Conservation (phyloP, 2,888 invertebrate genomes). For the Drosophila cracens region DNA sequence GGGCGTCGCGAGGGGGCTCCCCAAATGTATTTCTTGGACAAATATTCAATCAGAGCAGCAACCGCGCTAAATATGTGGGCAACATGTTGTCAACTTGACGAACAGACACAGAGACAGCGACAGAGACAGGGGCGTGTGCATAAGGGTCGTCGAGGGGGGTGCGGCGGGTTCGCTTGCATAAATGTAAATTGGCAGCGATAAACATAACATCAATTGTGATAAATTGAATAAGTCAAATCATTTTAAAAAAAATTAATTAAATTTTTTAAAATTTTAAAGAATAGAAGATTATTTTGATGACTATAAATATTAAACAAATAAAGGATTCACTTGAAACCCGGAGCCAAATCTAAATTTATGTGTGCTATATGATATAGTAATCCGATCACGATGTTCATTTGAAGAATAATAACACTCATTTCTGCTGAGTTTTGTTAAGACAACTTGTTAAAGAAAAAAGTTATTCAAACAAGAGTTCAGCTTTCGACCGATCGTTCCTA, state of each 20-base stretch:
- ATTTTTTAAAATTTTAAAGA: rapidly evolving
- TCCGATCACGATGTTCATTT: background rate
- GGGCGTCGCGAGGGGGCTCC: constrained; percentile 11
- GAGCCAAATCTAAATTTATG: no score
- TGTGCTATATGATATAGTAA: background rate
- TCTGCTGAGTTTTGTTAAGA: no score
- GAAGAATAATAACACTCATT: background rate
- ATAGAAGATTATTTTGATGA: background rate
- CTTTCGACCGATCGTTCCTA: background rate
- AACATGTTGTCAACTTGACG: constrained; percentile 64
- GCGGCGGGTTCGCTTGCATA: background rate
- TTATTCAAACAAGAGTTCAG: background rate
- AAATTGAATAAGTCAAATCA: background rate
- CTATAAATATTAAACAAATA: background rate
- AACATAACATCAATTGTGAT: background rate
- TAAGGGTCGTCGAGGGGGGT: background rate
- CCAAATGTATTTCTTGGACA: constrained; percentile 57
- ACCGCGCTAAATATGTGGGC: constrained; percentile 61
- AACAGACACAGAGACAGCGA: background rate
- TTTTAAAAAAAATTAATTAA: background rate
- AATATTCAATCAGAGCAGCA: constrained; percentile 61
- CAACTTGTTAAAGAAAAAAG: background rate
- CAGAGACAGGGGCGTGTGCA: constrained; percentile 20
- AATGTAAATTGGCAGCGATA: background rate
- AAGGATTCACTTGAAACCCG: no score